Evolutionary conservation across 2,888 invertebrate genomes (phyloP).

Genomic region (Cyclophora punctaria): DNA sequence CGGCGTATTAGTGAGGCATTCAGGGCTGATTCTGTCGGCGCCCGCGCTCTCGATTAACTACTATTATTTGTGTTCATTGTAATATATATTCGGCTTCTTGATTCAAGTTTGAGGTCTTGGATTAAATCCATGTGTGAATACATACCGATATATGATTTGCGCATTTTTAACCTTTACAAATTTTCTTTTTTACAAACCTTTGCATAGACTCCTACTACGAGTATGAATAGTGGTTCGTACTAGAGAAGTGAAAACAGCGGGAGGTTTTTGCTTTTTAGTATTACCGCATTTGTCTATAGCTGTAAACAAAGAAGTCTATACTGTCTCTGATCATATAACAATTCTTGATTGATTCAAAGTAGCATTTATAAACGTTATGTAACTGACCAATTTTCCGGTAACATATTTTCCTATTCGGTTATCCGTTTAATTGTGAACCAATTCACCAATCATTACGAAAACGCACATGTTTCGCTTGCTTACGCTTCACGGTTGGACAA

Average conservation of each 20-base stretch:
- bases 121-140: conserved; percentile 1
- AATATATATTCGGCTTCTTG: conserved; percentile 12
- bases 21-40: conserved; percentile 39
- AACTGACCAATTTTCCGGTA: background rate
- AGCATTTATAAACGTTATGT: background rate
- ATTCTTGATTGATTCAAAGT: too few relatives aligned
- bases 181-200: too few relatives aligned
- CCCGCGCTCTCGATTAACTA: conserved; percentile 46
- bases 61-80: conserved; percentile 55
- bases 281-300: too few relatives aligned
- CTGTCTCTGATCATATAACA: too few relatives aligned
- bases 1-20: conserved; percentile 47
- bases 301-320: background rate
- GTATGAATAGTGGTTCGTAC: too few relatives aligned
- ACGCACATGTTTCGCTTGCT: conserved; percentile 14
- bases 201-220: too few relatives aligned
- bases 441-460: conserved; percentile 8
- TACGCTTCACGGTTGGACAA: conserved; percentile 7
- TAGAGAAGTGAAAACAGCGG: too few relatives aligned
- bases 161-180: too few relatives aligned
- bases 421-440: conserved; percentile 4
- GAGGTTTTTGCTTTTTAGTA: too few relatives aligned
- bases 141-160: background rate
- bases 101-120: background rate
- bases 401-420: conserved; percentile 2